A percentile compares a stretch with the other conserved stretches of the same genome.
These are phyloP conservation scores for Ptychochromis oligacanthus DNA, from an alignment of 2,113 vertebrate genomes.

Conservation along the genomic window DNA sequence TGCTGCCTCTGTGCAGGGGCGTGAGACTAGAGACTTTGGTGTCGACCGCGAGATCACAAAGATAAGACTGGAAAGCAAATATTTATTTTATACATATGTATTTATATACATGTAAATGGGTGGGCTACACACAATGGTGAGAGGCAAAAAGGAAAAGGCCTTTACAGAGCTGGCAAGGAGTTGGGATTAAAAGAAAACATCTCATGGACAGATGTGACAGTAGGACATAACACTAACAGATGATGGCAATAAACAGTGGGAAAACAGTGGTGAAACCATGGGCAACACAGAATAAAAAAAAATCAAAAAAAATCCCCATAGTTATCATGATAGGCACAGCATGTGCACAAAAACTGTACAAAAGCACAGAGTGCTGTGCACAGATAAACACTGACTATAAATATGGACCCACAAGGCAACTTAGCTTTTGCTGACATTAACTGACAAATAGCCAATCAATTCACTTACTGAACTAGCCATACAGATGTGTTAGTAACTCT, in stretches of 20 bases:
- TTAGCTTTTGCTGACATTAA: neutral
- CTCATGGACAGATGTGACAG: conserved; percentile 54
- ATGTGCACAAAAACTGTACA: conserved; percentile 3
- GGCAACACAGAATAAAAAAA: neutral
- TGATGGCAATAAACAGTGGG: conserved; percentile 49
- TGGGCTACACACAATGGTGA: neutral
- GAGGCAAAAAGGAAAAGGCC: neutral
- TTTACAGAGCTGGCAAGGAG: neutral
- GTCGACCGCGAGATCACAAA: conserved; percentile 24
- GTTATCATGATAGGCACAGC: conserved; percentile 41
- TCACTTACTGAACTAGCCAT: neutral
- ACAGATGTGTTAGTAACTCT: neutral
- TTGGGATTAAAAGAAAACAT: conserved; percentile 48
- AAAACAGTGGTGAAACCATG: conserved; percentile 44
- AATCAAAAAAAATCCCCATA: conserved; percentile 6
- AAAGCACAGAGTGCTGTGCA: neutral
- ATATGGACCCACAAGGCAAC: conserved; percentile 14
- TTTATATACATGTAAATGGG: too few relatives aligned
- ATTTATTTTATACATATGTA: too few relatives aligned
- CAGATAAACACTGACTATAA: conserved; percentile 22
- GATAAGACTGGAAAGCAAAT: conserved; percentile 20
- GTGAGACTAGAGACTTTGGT: conserved; percentile 51
- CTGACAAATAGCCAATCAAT: neutral
- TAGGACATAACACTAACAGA: conserved; percentile 52
- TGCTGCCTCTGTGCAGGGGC: conserved; percentile 22